Base-by-base conservation (phyloP, 2,797 vertebrate species). In the Manis javanica region DNA sequence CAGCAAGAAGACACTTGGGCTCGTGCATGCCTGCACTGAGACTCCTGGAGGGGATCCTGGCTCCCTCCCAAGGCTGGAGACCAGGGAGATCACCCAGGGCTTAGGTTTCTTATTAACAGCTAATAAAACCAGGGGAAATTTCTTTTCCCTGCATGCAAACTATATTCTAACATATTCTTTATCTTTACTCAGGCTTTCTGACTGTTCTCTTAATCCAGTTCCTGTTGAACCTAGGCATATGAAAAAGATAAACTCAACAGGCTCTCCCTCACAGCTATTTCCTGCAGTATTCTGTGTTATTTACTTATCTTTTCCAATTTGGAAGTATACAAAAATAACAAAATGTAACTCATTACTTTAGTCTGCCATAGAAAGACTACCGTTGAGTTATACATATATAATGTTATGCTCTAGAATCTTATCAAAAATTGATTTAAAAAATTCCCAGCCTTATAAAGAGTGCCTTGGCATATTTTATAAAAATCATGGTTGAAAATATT, bases 391-490 rank as follows among this genome's bases (percentile, higher is more conserved):
- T 49, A 72, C 4, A 66, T 93, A 78, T 57, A 93, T 87, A 91
- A 66, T 83, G 77, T 1, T 34, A 24, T 93, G 49, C 5, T 68
- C 49, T 95, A 83, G 34, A 90, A 83, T 79, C 39, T 46, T 94
- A 79, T 83, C 19, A 92, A 94, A 94, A 86, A 68, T 42, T 95
- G 12, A 83, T 94, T 94, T 19, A 0, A n/a, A 95, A 91, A 75
- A 42, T 39, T 34, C 2, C 46, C 13, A 74, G 31, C 37, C 29
- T 91, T 83, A 79, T 31, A 34, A 85, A 89, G 23, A 93, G 12
- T 3, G 57, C 66, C 37, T 78, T 91, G 78, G 64, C 18, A 19
- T 92, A 92, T 87, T 97, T 95, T 64, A 34, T 90, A 69, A 95
- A 95, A 93, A 75, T 79, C 19, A 34, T 2, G 19, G 18, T n/a